phyloP scores from a whole-genome alignment of 2,888 invertebrate genomes.

The Panopea generosa region DNA sequence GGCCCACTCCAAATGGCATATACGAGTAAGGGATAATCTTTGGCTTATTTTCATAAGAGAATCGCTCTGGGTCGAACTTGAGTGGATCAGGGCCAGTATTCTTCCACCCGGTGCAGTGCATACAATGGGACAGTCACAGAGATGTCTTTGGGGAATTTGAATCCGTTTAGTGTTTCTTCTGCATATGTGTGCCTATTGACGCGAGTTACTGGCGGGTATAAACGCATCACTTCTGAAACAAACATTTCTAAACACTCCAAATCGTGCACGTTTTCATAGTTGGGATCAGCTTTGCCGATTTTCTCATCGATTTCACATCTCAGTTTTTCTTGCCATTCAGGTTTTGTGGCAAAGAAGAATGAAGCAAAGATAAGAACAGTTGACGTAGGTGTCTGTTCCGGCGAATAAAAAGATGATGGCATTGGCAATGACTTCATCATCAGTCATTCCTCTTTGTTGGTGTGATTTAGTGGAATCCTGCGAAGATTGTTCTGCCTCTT shows the following conservation, averaged over 20 bases:
- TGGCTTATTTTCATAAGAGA: slow-evolving; percentile 47
- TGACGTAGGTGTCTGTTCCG: slow-evolving; percentile 55
- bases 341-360: slow-evolving; percentile 51
- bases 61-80: slow-evolving; percentile 53
- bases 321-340: slow-evolving; percentile 44
- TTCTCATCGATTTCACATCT: slow-evolving; percentile 40
- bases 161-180: slow-evolving; percentile 20
- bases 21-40: slow-evolving; percentile 49
- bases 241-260: slow-evolving; percentile 65
- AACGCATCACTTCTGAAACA: slow-evolving; percentile 63
- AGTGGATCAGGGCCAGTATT: slow-evolving; percentile 61
- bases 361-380: slow-evolving; percentile 45
- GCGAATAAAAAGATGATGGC: slow-evolving; percentile 54
- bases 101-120: slow-evolving; percentile 46
- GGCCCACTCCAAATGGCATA: slow-evolving; percentile 55
- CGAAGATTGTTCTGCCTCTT: slow-evolving; percentile 4
- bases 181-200: slow-evolving; percentile 35
- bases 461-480: background rate
- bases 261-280: slow-evolving; percentile 61
- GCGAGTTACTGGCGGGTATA: slow-evolving; percentile 63
- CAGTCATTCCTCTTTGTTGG: slow-evolving; percentile 39
- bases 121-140: slow-evolving; percentile 46
- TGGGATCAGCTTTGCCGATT: slow-evolving; percentile 43
- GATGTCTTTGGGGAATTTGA: slow-evolving; percentile 34
- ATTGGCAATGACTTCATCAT: slow-evolving; percentile 54